These are phyloP conservation scores for Telenomus remus DNA, from an alignment of 1,140 invertebrate species.

Conservation along the genomic window DNA sequence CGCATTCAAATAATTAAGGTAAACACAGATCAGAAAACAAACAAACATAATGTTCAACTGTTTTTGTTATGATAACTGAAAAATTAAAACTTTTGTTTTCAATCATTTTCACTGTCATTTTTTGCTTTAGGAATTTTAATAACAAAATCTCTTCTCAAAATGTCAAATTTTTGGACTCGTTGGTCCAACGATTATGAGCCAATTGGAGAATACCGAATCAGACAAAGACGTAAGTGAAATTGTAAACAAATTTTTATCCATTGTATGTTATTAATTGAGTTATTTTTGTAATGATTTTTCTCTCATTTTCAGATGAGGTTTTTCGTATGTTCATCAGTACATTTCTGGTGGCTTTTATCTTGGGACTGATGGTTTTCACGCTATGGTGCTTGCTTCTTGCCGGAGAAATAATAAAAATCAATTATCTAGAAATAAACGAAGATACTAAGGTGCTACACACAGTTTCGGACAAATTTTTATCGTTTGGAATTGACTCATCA, in stretches of 20 bases:
- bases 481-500: slow-evolving; percentile 70
- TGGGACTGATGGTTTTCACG: not conserved
- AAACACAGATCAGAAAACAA: not conserved
- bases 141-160: no score
- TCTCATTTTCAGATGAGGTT: slow-evolving; percentile 3
- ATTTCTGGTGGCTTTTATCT: not conserved
- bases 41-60: not conserved
- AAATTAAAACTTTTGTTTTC: no score
- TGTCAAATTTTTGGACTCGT: not conserved
- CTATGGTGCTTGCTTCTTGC: slow-evolving; percentile 9
- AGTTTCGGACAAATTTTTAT: slow-evolving; percentile 69
- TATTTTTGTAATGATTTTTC: not conserved
- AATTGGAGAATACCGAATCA: slow-evolving; percentile 7
- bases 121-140: no score
- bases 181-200: slow-evolving; percentile 11
- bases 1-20: not conserved
- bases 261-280: no score
- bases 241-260: not conserved
- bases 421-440: slow-evolving; percentile 33
- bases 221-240: slow-evolving; percentile 11
- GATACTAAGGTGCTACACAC: slow-evolving; percentile 33
- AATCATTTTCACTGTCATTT: no score
- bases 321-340: not conserved
- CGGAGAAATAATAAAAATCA: not conserved
- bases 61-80: slow-evolving; percentile 9